phyloP scores from a whole-genome alignment of 64 coral and sea anemone genomes.

The Montipora cactus region DNA sequence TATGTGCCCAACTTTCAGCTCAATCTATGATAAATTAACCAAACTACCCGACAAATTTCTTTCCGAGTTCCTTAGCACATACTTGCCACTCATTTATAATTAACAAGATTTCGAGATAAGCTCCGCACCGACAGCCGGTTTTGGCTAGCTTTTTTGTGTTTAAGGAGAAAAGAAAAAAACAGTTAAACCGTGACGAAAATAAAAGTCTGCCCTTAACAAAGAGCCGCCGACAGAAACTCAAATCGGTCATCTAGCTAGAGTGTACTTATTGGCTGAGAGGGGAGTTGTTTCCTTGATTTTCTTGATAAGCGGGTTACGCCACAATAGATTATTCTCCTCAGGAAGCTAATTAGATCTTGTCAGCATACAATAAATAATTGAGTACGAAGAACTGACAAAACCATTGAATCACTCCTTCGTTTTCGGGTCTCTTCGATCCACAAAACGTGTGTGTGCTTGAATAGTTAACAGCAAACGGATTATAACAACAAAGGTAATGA shows the following conservation, averaged over 20 bases:
- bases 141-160: background rate
- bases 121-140: background rate
- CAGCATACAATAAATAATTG: conserved; percentile 10
- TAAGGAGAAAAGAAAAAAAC: background rate
- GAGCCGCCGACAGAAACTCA: background rate
- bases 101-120: background rate
- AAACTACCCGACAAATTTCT: background rate
- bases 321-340: background rate
- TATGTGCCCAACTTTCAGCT: no score
- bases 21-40: no score
- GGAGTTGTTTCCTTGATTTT: background rate
- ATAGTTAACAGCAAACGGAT: no score
- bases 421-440: background rate
- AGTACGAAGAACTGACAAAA: background rate
- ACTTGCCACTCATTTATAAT: background rate
- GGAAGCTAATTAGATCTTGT: conserved; percentile 13
- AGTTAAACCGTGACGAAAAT: background rate
- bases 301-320: background rate
- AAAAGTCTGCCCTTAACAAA: background rate
- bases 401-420: background rate
- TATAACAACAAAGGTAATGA: no score
- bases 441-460: no score
- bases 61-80: background rate
- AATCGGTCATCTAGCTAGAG: background rate
- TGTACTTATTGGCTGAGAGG: background rate